Evolutionary conservation across 1,140 invertebrate species (phyloP).

Genomic region (Pogonus chalceus): DNA sequence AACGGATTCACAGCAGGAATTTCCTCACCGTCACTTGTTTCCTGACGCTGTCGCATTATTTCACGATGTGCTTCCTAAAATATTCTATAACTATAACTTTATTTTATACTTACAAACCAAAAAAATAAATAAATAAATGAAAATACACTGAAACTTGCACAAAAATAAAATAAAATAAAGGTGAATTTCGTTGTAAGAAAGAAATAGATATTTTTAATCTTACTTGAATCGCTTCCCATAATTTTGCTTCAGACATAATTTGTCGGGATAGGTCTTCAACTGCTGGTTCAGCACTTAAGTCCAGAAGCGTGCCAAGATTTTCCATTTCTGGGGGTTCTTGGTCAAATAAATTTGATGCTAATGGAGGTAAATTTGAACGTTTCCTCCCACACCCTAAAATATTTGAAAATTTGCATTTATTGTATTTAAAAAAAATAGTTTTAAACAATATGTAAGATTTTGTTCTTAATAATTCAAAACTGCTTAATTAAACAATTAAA

Average conservation of each 20-base stretch:
- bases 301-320: conserved; percentile 47
- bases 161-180: too few species aligned
- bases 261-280: conserved; percentile 63
- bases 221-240: conserved; percentile 63
- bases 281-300: conserved; percentile 53
- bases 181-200: too few species aligned
- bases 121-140: too few species aligned
- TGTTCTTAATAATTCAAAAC: too few species aligned
- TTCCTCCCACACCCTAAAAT: conserved; percentile 56
- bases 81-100: too few species aligned
- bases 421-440: too few species aligned
- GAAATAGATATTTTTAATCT: too few species aligned
- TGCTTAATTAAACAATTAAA: too few species aligned
- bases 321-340: conserved; percentile 33
- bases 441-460: too few species aligned
- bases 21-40: background rate
- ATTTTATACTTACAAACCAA: too few species aligned
- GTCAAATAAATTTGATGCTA: conserved; percentile 35
- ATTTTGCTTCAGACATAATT: conserved; percentile 63
- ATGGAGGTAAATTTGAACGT: conserved; percentile 39
- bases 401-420: too few species aligned
- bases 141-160: too few species aligned
- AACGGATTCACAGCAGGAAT: background rate
- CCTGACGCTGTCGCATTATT: background rate
- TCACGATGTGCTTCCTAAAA: background rate